phyloP scores from a whole-genome alignment of 2,888 invertebrate genomes.

The Drosophila mimica region DNA sequence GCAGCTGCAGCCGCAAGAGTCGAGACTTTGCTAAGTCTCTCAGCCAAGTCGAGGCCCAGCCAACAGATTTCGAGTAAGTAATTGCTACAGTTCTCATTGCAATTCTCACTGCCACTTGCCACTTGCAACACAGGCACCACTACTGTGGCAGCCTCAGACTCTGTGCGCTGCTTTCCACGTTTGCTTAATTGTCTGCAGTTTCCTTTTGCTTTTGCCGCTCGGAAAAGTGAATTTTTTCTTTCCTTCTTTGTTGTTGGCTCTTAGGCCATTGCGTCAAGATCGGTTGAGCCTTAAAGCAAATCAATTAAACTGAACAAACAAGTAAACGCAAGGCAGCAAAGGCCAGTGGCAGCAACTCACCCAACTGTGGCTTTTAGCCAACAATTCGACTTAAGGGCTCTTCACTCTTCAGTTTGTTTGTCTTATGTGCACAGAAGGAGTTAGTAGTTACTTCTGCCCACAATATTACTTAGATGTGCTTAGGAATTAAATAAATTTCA shows the following conservation, averaged over 20 bases:
- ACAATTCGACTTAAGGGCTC: constrained; percentile 14
- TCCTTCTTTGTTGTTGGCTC: constrained; percentile 24
- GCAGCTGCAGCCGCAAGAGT: constrained; percentile 60
- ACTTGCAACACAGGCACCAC: constrained; percentile 12
- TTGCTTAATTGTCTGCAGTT: constrained; percentile 75
- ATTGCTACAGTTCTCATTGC: constrained; percentile 69
- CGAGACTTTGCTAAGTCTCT: constrained; percentile 42
- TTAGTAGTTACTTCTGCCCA: background rate
- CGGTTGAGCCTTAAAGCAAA: constrained; percentile 68
- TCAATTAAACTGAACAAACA: constrained; percentile 69
- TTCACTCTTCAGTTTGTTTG: constrained; percentile 14
- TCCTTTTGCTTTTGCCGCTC: constrained; percentile 56
- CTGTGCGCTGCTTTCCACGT: constrained; percentile 27
- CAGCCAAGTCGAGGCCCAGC: constrained; percentile 21
- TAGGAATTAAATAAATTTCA: background rate
- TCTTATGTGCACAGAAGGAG: constrained; percentile 4
- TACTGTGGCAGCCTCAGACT: background rate
- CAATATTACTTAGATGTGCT: background rate
- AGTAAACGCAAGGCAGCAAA: constrained; percentile 40
- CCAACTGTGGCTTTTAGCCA: constrained; percentile 29
- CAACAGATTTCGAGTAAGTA: constrained; percentile 74
- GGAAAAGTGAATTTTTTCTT: constrained; percentile 21
- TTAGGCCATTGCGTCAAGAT: constrained; percentile 43
- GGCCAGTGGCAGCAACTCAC: constrained; percentile 24
- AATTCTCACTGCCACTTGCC: constrained; percentile 38